Evolutionary conservation across 1,140 invertebrate species (phyloP).

Genomic region (Saccostrea glomerata): DNA sequence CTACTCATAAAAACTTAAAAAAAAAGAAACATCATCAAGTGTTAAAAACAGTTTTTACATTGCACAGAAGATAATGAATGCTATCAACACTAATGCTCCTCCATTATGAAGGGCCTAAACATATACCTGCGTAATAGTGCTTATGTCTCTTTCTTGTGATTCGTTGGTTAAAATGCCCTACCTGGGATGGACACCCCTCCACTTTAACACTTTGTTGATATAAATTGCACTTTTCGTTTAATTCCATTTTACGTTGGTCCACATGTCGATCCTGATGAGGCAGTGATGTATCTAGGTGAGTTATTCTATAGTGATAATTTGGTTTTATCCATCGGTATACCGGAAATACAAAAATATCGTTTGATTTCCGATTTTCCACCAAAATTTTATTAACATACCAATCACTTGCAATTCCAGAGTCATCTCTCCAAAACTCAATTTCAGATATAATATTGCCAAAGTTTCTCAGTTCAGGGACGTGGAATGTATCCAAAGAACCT

Average conservation of each 20-base stretch:
- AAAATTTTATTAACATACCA: slow-evolving; percentile 79
- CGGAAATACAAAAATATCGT: slow-evolving; percentile 77
- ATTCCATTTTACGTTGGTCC: slow-evolving; percentile 76
- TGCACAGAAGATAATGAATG: too few species aligned
- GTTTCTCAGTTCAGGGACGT: slow-evolving; percentile 56
- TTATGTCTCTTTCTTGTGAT: not conserved
- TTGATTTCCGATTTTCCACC: slow-evolving; percentile 74
- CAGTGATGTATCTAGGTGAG: slow-evolving; percentile 78
- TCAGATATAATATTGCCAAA: slow-evolving; percentile 65
- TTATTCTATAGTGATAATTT: slow-evolving; percentile 77
- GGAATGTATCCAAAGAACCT: slow-evolving; percentile 74
- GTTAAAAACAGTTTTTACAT: too few species aligned
- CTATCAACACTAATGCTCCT: too few species aligned
- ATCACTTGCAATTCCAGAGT: slow-evolving; percentile 74
- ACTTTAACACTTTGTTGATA: slow-evolving; percentile 77
- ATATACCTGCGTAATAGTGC: not conserved
- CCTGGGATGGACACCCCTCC: slow-evolving; percentile 78
- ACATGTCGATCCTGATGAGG: slow-evolving; percentile 78
- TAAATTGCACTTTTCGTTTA: slow-evolving; percentile 74
- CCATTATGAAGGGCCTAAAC: too few species aligned
- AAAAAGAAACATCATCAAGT: too few species aligned
- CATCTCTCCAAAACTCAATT: slow-evolving; percentile 79
- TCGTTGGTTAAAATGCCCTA: slow-evolving; percentile 56
- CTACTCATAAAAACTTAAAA: too few species aligned
- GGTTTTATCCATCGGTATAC: slow-evolving; percentile 79